Conservation (phyloP, 1,140 invertebrate species). For the Drosophila orosa region DNA sequence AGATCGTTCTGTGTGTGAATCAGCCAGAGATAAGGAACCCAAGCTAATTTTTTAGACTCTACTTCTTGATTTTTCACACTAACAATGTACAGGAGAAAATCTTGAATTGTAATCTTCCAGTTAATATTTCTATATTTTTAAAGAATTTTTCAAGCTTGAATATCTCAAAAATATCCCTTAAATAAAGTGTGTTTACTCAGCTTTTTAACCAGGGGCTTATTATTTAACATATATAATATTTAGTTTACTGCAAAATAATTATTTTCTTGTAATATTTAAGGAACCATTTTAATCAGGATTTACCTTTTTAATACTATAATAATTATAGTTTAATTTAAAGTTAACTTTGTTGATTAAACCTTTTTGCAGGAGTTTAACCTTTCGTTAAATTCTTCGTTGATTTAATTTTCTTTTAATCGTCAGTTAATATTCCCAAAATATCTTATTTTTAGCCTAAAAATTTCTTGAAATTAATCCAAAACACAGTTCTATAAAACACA, state of each 20-base stretch:
- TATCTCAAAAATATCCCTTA: background rate
- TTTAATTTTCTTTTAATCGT: background rate
- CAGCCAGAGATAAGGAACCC: slow-evolving; percentile 11
- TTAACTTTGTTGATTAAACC: no score
- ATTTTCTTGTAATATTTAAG: background rate
- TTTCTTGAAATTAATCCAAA: background rate
- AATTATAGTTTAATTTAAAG: no score
- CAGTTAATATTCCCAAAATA: background rate
- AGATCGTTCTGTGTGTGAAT: slow-evolving; percentile 15
- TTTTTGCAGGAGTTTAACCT: no score
- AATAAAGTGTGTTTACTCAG: background rate
- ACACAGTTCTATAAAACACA: background rate
- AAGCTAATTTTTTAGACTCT: slow-evolving; percentile 12
- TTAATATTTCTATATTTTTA: background rate
- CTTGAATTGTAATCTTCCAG: no score
- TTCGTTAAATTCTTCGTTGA: no score
- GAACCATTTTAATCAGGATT: no score
- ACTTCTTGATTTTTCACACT: background rate
- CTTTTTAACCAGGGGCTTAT: background rate
- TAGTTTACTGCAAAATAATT: rapidly evolving
- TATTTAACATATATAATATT: background rate
- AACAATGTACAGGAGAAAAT: background rate
- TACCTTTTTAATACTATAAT: no score
- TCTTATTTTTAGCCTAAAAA: background rate
- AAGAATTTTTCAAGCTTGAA: background rate